These are phyloP conservation scores for Ctenomys sociabilis DNA, from an alignment of 2,113 vertebrate species.

Conservation along the genomic window DNA sequence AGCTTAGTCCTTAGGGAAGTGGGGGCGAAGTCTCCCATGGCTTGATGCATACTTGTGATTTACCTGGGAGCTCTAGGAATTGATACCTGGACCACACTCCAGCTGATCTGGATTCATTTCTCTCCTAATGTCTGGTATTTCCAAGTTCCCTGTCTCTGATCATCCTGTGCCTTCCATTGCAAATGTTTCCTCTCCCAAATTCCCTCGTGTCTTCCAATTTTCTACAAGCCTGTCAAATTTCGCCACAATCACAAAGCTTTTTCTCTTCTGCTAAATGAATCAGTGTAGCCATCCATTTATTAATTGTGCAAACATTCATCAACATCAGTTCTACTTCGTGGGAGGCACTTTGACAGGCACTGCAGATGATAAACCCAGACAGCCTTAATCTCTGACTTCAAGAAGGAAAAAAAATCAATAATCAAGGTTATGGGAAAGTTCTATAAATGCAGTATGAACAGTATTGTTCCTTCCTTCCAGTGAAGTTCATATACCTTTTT, in stretches of 20 bases:
- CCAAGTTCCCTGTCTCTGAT: not conserved
- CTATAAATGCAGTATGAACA: not conserved
- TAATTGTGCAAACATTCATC: constrained; percentile 10
- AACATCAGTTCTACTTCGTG: not conserved
- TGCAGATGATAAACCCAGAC: not conserved
- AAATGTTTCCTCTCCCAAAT: not conserved
- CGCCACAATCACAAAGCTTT: not conserved
- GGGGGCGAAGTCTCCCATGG: rapidly evolving
- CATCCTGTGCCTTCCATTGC: not conserved
- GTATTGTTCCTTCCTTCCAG: not conserved
- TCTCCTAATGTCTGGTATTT: not conserved
- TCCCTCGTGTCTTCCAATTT: not conserved
- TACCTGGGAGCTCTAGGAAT: not conserved
- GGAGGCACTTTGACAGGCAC: not conserved
- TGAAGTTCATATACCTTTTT: constrained; percentile 20
- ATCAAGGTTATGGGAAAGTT: not conserved
- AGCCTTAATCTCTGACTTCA: constrained; percentile 15
- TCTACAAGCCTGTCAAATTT: constrained; percentile 6
- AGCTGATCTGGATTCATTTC: not conserved
- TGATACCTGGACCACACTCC: not conserved
- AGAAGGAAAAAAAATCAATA: not conserved
- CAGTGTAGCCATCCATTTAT: not conserved
- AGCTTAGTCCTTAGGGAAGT: not conserved
- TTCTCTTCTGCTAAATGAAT: not conserved
- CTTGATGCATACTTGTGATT: not conserved